These are phyloP conservation scores for Drosophila obscura DNA, from an alignment of 1,140 invertebrate species.

Conservation along the genomic window DNA sequence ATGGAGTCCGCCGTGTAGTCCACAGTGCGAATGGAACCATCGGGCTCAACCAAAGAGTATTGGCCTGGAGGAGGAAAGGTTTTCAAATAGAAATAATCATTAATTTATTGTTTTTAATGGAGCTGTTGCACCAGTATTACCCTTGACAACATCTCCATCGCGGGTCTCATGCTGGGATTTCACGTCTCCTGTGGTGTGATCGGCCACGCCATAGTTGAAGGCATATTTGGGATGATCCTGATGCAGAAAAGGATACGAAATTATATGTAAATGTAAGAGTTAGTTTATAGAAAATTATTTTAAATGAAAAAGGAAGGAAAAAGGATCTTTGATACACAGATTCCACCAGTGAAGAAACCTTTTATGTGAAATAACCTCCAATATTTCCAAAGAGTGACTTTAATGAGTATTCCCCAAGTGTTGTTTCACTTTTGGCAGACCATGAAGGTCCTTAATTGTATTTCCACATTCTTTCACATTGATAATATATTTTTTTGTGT, in stretches of 20 bases:
- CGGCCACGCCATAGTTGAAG: slow-evolving; percentile 85
- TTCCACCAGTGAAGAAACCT: neutral
- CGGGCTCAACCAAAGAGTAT: slow-evolving; percentile 88
- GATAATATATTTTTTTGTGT: neutral
- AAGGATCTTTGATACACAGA: too few relatives aligned
- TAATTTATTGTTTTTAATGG: neutral
- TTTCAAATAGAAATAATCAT: neutral
- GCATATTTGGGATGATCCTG: slow-evolving; percentile 85
- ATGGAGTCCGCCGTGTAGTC: slow-evolving; percentile 87
- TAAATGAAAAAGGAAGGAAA: too few relatives aligned
- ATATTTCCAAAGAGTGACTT: too few relatives aligned
- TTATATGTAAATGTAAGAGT: neutral
- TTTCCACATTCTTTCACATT: neutral
- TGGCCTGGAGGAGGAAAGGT: slow-evolving; percentile 84
- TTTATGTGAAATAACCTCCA: too few relatives aligned
- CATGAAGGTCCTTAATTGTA: too few relatives aligned
- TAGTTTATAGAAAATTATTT: neutral
- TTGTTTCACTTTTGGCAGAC: neutral
- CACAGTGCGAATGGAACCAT: slow-evolving; percentile 88
- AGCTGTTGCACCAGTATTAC: slow-evolving; percentile 57
- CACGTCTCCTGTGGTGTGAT: slow-evolving; percentile 85
- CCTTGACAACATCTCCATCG: slow-evolving; percentile 85
- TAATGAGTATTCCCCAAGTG: neutral
- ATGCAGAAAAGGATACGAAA: neutral
- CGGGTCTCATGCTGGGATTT: slow-evolving; percentile 85